These are phyloP conservation scores for Turritopsis rubra DNA, from an alignment of 30 jellyfish, hydroid and myxozoan genomes.

Conservation along the genomic window DNA sequence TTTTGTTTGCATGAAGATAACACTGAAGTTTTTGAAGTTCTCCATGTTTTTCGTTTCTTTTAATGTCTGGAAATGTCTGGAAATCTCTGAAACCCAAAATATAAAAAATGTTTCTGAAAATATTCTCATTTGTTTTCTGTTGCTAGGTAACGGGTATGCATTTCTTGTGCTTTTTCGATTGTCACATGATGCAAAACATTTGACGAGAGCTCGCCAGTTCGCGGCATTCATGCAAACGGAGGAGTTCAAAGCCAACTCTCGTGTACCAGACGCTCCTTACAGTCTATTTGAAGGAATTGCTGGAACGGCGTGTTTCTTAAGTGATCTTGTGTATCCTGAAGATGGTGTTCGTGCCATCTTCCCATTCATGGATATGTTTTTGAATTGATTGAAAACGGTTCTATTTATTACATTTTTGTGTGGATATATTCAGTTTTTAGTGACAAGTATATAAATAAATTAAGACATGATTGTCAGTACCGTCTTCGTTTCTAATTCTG, in stretches of 20 bases:
- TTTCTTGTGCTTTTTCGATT: conserved; percentile 81
- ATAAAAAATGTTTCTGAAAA: too few relatives aligned
- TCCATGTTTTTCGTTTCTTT: too few relatives aligned
- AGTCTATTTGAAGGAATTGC: conserved; percentile 97
- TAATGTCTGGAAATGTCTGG: too few relatives aligned
- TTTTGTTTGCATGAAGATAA: too few relatives aligned
- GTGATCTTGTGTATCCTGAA: conserved; percentile 81
- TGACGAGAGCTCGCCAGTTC: conserved; percentile 89
- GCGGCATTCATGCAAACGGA: conserved; percentile 99
- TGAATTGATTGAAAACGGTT: background rate
- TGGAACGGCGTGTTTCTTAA: conserved; percentile 96
- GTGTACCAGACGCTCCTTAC: conserved; percentile 99
- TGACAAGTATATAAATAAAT: too few relatives aligned
- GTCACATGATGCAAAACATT: conserved; percentile 66
- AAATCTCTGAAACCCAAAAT: too few relatives aligned
- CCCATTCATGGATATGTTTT: conserved; percentile 89
- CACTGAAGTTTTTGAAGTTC: background rate
- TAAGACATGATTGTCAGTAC: too few relatives aligned
- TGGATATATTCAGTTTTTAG: too few relatives aligned
- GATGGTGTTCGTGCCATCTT: conserved; percentile 53
- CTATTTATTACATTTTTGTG: too few relatives aligned
- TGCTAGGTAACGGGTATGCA: conserved; percentile 91
- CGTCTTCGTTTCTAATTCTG: too few relatives aligned
- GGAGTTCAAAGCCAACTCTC: conserved; percentile 92
- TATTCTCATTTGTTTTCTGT: too few relatives aligned